Evolutionary conservation across 2,888 invertebrate genomes (phyloP).

Genomic region (Eilema sororculum): DNA sequence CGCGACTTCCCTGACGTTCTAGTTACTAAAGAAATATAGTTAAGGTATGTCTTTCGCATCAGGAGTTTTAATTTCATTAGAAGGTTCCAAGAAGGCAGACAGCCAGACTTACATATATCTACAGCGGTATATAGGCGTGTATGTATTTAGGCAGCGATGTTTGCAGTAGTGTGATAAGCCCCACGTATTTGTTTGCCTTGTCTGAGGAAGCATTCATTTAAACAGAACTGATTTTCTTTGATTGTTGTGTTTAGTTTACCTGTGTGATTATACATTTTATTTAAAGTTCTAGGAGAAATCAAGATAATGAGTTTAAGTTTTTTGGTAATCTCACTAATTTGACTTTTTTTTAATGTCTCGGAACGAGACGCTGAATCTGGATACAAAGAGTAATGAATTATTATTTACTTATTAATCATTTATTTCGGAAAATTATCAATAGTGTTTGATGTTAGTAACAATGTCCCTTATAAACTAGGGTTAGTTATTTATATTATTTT

Average conservation of each 20-base stretch:
- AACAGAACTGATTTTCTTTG: constrained; percentile 23
- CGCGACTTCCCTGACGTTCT: constrained; percentile 6
- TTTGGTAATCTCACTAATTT: background rate
- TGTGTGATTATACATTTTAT: background rate
- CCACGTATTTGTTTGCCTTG: constrained; percentile 15
- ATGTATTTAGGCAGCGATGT: constrained; percentile 9
- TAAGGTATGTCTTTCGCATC: constrained; percentile 1
- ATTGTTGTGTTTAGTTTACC: constrained; percentile 8
- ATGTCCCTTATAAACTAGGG: too few species aligned
- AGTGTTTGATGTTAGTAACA: too few species aligned
- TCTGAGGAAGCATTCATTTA: constrained; percentile 17
- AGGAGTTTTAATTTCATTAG: constrained; percentile 18
- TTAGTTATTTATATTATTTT: too few species aligned
- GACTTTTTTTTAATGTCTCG: too few species aligned
- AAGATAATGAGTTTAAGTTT: background rate
- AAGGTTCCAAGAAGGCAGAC: constrained; percentile 7
- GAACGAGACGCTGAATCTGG: too few species aligned
- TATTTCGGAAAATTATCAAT: too few species aligned
- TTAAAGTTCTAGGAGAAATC: background rate
- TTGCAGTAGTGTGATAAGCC: constrained; percentile 19
- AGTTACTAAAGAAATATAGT: background rate
- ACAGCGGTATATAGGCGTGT: background rate
- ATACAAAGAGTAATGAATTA: too few species aligned
- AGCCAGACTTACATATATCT: background rate
- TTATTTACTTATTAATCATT: too few species aligned